Base-by-base conservation (phyloP, 2,888 invertebrate species). In the Leptogaster cylindrica region DNA sequence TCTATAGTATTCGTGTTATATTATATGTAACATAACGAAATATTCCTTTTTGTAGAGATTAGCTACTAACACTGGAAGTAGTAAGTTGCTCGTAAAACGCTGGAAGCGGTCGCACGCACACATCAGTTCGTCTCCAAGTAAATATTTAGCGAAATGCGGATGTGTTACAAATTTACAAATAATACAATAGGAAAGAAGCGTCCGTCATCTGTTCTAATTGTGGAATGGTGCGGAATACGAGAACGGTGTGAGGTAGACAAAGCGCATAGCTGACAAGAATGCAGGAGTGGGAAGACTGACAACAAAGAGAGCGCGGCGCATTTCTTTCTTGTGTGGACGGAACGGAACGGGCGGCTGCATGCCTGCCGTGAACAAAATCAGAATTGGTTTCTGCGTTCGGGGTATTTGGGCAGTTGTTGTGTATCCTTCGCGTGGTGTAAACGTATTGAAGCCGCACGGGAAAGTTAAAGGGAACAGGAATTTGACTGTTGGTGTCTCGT, bases 391-490 rank as follows among this genome's bases (percentile, higher is more conserved):
- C 71, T 77, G 76, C 77, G 73, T 73, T 68, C 70, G 72, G 73
- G 75, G 74, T 74, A 73, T 73, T 73, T 76, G 73, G 77, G 75
- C 80, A 80, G 80, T 80, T 80, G 80, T 80, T 79, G 80, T 81
- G 80, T 79, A 79, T 80, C 80, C 80, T 81, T 80, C 81, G 80
- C 77, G 77, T 78, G 79, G 79, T 80, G 79, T 79, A 78, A 78
- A 76, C 78, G 76, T 74, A 69, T 75, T 75, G 78, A 75, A 77
- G 77, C 77, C 74, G 73, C 76, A 75, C 75, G 77, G 78, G 73
- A 73, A 74, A 74, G 74, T 75, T 74, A 74, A 71, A 70, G 72
- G 73, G 71, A 70, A 72, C 72, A 74, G 72, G 71, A 64, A 51
- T 55, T 64, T 27, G 65, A 65, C 44, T 72, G 71, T 73, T 73